A percentile compares a stretch with the other conserved stretches of the same genome.
These are phyloP conservation scores for Amiota communis DNA, from an alignment of 2,888 invertebrate genomes.

Conservation along the genomic window DNA sequence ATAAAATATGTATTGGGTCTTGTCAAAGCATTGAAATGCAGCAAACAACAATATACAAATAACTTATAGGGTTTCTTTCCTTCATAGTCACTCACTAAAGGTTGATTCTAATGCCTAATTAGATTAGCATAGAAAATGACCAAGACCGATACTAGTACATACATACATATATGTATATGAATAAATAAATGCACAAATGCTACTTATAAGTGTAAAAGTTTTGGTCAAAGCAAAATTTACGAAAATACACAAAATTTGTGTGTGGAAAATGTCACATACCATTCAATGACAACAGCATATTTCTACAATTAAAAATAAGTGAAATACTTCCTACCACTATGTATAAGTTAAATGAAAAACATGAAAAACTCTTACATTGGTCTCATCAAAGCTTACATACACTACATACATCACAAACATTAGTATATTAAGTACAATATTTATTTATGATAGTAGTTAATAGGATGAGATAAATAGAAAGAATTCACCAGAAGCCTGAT, in stretches of 20 bases:
- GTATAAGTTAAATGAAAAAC: neutral
- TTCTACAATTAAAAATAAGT: neutral
- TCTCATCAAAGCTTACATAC: neutral
- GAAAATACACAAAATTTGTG: no score
- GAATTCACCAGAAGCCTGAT: no score
- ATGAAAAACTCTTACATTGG: neutral
- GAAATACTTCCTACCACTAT: neutral
- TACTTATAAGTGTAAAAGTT: no score
- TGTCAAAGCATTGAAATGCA: conserved; percentile 43
- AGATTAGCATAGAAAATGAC: conserved; percentile 36
- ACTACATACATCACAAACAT: no score
- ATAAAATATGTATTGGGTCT: neutral
- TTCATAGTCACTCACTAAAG: conserved; percentile 40
- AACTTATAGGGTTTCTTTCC: conserved; percentile 48
- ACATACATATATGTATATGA: no score
- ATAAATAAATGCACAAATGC: no score
- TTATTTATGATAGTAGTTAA: no score
- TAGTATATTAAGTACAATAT: no score
- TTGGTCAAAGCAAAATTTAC: neutral
- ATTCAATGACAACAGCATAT: neutral
- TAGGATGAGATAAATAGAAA: no score
- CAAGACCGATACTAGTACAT: neutral
- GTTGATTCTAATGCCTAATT: conserved; percentile 48
- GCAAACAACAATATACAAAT: conserved; percentile 25
- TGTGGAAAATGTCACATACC: conserved; percentile 1